These are phyloP conservation scores for Bucco capensis DNA, from an alignment of 2,113 vertebrate genomes.

Conservation along the genomic window DNA sequence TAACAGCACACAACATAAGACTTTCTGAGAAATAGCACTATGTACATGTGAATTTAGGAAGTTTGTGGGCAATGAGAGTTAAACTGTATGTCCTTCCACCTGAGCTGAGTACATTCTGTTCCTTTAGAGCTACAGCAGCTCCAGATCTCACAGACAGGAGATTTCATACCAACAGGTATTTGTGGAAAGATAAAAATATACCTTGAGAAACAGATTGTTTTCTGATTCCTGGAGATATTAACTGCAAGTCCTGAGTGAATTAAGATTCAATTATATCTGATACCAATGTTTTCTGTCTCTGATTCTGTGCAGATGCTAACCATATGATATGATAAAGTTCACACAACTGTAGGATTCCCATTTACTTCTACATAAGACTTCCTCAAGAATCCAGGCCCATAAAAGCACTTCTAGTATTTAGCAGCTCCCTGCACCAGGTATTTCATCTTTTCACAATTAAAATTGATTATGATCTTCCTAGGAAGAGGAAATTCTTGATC, in stretches of 20 bases:
- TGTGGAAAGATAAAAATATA: background rate
- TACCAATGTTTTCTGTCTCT: background rate
- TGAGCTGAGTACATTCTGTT: background rate
- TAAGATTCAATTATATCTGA: background rate
- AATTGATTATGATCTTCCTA: background rate
- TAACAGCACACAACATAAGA: background rate
- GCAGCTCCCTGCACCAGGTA: background rate
- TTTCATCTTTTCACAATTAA: background rate
- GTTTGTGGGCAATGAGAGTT: background rate
- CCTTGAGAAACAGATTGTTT: background rate
- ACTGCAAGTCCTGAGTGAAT: background rate
- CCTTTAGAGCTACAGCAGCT: background rate
- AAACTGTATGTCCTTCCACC: background rate
- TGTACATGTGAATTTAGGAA: background rate
- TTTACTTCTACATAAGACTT: background rate
- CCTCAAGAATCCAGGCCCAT: background rate
- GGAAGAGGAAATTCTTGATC: background rate
- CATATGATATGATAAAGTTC: fast-evolving
- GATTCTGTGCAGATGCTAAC: background rate
- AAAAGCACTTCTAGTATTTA: background rate
- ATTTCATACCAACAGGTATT: background rate
- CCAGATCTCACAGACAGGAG: background rate
- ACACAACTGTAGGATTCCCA: background rate
- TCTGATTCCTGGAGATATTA: background rate
- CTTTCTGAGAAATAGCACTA: background rate